Evolutionary conservation across 2,113 vertebrate genomes (phyloP), one percentile per base, ranked within the genome.

Genomic region (cattle (Bos taurus)): DNA sequence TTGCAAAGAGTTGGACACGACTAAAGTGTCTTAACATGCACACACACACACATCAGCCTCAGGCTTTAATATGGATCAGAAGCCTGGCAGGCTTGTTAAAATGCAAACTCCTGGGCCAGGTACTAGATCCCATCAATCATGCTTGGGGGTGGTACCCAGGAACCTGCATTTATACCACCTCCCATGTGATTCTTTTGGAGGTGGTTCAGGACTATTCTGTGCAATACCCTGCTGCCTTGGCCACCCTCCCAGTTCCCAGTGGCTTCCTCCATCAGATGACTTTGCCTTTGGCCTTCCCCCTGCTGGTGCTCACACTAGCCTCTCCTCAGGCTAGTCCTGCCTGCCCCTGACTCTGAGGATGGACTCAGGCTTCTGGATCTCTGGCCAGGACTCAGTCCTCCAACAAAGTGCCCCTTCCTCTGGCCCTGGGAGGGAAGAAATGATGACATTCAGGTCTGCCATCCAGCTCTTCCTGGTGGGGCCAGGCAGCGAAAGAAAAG

Each of bases 281-380:
- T 10, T 28, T 25, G 50, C 30, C 60, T 12, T 26, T 23, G 56
- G 56, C 48, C 50, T 80, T n/a, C 56, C 21, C 25, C 7, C 5
- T 3, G 0, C 25, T 3, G 5, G 6, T 28, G 12, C 33, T 36
- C 60, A n/a, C 17, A 11, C 8, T 6, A n/a, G 64, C 28, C n/a
- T 56, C 36, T 56, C 21, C 33, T 21, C 59, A 71, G 50, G 60
- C 23, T 77, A 19, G 0, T 25, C 46, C 46, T 23, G 12, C 30
- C 21, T 23, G 12, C 71, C 21, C 50, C 81, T 7, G 16, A 54
- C 36, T 28, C 40, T 26, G 78, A 21, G 7, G 30, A 21, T 4
- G 17, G 92, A 16, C 87, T 82, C 7, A 2, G 33, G 23, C 19
- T 78, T 36, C 50, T 56, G 57, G n/a, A 40, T 54, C 33, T 56